Percentiles rank a stretch among this genome's conserved stretches.
phyloP scores from a whole-genome alignment of 37 sponge, comb jelly and placozoan genomes.

The Chondrilla cf. caribensis region DNA sequence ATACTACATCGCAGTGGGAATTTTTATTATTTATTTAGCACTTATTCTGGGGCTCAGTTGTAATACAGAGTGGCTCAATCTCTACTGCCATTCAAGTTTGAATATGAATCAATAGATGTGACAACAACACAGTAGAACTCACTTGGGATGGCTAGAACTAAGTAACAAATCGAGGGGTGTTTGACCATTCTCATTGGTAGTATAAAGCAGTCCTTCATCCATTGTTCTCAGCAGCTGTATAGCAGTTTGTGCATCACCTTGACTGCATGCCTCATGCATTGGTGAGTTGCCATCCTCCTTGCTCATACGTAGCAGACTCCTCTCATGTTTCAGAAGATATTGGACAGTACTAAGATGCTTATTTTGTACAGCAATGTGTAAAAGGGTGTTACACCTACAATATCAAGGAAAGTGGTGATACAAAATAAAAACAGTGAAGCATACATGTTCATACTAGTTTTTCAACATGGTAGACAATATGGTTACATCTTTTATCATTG shows the following conservation, averaged over 20 bases:
- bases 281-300: conserved; percentile 39
- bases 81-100: no score
- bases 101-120: no score
- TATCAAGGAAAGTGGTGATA: neutral
- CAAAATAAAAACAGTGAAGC: neutral
- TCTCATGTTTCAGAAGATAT: conserved; percentile 37
- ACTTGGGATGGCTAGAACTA: neutral
- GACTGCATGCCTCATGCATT: conserved; percentile 51
- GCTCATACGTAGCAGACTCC: neutral
- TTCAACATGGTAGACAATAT: no score
- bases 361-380: conserved; percentile 54
- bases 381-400: conserved; percentile 43
- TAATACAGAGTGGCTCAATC: no score
- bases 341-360: conserved; percentile 17
- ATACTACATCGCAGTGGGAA: neutral
- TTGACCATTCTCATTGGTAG: neutral
- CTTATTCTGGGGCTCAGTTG: no score
- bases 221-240: neutral
- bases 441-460: no score
- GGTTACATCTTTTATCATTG: no score
- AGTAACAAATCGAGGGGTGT: neutral
- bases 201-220: neutral
- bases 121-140: neutral
- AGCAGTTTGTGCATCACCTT: conserved; percentile 14
- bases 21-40: no score